phyloP scores from a whole-genome alignment of 1,140 invertebrate genomes.

The Tetragnatha versicolor region DNA sequence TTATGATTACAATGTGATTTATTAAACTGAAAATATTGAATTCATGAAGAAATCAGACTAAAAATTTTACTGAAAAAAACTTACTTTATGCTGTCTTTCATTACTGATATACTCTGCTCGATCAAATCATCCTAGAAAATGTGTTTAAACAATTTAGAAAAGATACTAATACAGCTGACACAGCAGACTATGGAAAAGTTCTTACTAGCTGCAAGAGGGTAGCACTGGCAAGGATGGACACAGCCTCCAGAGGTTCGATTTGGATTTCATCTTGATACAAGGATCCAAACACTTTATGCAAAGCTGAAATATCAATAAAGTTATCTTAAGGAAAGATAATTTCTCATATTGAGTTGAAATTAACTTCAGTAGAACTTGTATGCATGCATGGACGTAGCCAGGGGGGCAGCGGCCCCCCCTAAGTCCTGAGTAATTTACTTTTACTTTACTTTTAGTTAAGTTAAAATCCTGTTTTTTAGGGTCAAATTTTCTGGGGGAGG shows the following conservation, averaged over 20 bases:
- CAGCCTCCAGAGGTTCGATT: constrained; percentile 74
- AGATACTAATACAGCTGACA: background rate
- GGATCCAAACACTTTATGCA: constrained; percentile 78
- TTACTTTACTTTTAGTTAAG: too few species aligned
- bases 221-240: constrained; percentile 78
- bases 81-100: constrained; percentile 77
- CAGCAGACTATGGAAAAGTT: background rate
- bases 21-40: too few species aligned
- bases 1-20: too few species aligned
- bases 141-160: background rate
- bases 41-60: background rate
- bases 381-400: too few species aligned
- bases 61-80: background rate
- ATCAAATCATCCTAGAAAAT: constrained; percentile 72
- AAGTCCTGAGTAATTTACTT: too few species aligned
- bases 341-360: too few species aligned
- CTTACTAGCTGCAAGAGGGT: constrained; percentile 74
- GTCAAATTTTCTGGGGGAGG: too few species aligned
- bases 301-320: constrained; percentile 70
- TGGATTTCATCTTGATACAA: constrained; percentile 80
- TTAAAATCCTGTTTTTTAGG: too few species aligned
- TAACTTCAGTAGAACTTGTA: too few species aligned
- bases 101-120: constrained; percentile 77
- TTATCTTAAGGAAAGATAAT: too few species aligned
- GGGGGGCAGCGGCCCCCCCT: too few species aligned